phyloP scores from a whole-genome alignment of 2,888 invertebrate genomes.

The Phyto melanocephala region DNA sequence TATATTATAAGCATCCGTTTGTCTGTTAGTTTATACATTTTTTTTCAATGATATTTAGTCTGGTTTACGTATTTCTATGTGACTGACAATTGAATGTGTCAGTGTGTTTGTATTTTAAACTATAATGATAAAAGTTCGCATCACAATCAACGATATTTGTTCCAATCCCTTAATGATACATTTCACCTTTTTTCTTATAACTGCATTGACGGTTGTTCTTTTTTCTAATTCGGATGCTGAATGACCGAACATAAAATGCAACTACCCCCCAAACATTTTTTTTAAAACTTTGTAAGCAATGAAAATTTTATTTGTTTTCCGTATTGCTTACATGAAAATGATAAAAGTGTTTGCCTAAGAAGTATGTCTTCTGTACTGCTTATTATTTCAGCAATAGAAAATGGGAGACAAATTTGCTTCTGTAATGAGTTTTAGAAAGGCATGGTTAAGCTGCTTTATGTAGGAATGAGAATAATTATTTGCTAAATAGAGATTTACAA shows the following conservation, averaged over 20 bases:
- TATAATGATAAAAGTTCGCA: conserved; percentile 41
- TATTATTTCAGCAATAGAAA: too few species aligned
- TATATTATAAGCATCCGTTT: background rate
- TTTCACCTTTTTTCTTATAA: conserved; percentile 26
- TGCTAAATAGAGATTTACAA: too few species aligned
- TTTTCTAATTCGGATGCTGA: background rate
- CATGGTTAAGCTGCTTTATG: too few species aligned
- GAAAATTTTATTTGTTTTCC: too few species aligned
- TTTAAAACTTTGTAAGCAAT: too few species aligned
- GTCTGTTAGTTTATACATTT: background rate
- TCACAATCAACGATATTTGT: conserved; percentile 41
- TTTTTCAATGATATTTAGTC: background rate
- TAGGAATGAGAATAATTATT: too few species aligned
- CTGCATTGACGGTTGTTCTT: background rate
- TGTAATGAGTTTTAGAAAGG: too few species aligned
- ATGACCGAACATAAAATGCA: background rate
- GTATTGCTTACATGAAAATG: too few species aligned
- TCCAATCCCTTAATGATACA: conserved; percentile 32
- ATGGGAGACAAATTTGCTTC: too few species aligned
- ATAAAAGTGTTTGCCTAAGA: too few species aligned
- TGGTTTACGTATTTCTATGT: background rate
- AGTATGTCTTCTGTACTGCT: too few species aligned
- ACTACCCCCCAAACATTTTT: too few species aligned
- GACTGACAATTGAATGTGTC: background rate
- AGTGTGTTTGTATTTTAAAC: background rate